Evolutionary conservation across 2,797 vertebrate genomes (phyloP), one percentile per base, ranked within the genome.

Genomic region (Trachops cirrhosus): DNA sequence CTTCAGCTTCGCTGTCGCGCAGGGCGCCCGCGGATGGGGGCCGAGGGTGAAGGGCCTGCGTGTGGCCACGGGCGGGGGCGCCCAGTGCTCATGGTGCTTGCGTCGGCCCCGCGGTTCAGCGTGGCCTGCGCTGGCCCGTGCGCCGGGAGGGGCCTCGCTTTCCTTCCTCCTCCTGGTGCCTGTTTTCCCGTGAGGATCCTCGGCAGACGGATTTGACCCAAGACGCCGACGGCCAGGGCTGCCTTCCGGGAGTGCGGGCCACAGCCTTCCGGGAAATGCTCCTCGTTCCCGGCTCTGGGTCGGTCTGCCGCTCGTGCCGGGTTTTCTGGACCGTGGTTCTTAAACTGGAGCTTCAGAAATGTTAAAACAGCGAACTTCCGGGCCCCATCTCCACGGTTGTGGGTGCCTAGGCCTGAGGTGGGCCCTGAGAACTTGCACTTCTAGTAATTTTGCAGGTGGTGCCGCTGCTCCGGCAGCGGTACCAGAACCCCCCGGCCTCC

Each of bases 191-290:
- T 14, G 64, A 19, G 8, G 41, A 0, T 2, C 9, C 52, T 15
- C 8, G 0, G 59, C 26, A 62, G 59, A 8, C 12, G 12, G 57
- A 6, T 26, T 32, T 1, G 26, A 62, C 26, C 54, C 4, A 3
- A 12, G 37, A 19, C 9, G 6, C 9, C 41, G 3, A 0, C 9
- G 67, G n/a, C 22, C 44, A 0, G 18, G 0, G 34, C 44, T 8
- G 10, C 67, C 68, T 34, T 11, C 67, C 32, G 15, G 62, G 75
- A 1, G 16, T 8, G 2, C 22, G 21, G 29, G 12, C 70, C 29
- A 29, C 8, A 26, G n/a, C 84, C 32, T 34, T 16, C 54, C 22
- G 34, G 6, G 2, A 3, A 10, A 5, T 0, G 22, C 22, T 46
- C 26, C 9, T 67, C 4, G 1, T n/a, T 29, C 54, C 73, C 44